phyloP scores from a whole-genome alignment of 2,113 vertebrate genomes.

The Crotalus horridus region DNA sequence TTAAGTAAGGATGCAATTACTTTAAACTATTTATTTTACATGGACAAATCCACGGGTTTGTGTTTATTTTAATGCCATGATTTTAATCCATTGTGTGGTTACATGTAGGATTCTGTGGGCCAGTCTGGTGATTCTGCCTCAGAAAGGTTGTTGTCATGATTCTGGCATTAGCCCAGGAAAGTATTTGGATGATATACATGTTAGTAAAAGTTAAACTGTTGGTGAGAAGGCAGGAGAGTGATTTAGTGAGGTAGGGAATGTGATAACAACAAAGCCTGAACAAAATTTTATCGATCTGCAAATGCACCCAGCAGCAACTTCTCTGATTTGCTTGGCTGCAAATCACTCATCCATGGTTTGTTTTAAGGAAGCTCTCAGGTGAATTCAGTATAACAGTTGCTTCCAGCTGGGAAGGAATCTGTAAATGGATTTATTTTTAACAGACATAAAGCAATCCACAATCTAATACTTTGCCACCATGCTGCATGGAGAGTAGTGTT shows the following conservation, averaged over 20 bases:
- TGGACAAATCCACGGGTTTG: neutral
- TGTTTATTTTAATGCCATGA: neutral
- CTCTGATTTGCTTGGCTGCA: neutral
- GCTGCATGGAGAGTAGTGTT: neutral
- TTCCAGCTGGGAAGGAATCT: neutral
- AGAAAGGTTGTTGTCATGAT: neutral
- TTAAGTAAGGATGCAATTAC: neutral
- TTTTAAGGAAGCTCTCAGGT: neutral
- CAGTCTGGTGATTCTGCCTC: neutral
- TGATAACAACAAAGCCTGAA: neutral
- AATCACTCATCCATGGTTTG: neutral
- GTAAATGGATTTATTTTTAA: neutral
- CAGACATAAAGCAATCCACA: neutral
- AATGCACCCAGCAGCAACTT: neutral
- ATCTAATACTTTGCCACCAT: neutral
- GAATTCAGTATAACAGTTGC: neutral
- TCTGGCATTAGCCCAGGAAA: neutral
- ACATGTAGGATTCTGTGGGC: neutral
- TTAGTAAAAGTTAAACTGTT: neutral
- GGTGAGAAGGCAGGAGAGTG: neutral
- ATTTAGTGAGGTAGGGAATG: neutral
- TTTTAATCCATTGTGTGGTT: neutral
- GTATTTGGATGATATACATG: neutral
- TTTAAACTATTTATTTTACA: neutral
- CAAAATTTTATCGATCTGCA: neutral